Percentiles rank a stretch among this genome's conserved stretches.
phyloP scores from a whole-genome alignment of 2,888 invertebrate genomes.

The Scrobipalpa atriplicella region DNA sequence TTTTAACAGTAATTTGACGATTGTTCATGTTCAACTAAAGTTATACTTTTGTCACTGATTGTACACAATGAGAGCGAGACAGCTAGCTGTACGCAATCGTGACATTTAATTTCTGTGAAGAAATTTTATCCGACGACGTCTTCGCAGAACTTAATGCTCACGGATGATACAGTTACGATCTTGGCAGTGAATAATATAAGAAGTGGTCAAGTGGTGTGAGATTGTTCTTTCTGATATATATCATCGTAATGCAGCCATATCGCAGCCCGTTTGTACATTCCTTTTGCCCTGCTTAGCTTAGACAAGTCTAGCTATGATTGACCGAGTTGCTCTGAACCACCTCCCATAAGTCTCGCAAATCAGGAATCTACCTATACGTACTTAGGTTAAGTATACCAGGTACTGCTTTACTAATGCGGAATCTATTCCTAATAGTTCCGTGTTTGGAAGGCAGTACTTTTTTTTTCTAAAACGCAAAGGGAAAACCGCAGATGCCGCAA shows the following conservation, averaged over 20 bases:
- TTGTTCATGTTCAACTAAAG: too few relatives aligned
- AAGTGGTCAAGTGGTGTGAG: too few relatives aligned
- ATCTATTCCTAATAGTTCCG: conserved; percentile 49
- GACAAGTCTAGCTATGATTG: too few relatives aligned
- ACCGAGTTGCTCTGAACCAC: too few relatives aligned
- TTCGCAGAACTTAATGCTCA: background rate
- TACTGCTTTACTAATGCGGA: conserved; percentile 53
- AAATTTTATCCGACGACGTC: conserved; percentile 18
- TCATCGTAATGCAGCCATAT: too few relatives aligned
- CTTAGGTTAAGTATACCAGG: conserved; percentile 41
- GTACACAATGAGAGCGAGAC: background rate
- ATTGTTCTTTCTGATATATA: too few relatives aligned
- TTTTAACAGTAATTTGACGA: too few relatives aligned
- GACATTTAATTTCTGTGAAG: conserved; percentile 37
- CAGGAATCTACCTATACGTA: conserved; percentile 28
- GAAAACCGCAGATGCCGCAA: background rate
- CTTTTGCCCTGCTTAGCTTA: too few relatives aligned
- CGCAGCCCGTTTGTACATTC: conserved; percentile 30
- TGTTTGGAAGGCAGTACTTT: conserved; percentile 41
- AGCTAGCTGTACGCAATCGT: conserved; percentile 34
- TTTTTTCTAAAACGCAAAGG: background rate
- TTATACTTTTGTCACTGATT: background rate
- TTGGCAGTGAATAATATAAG: background rate
- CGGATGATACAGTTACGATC: background rate
- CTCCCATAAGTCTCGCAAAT: too few relatives aligned